A percentile compares a stretch with the other conserved stretches of the same genome.
Conservation (phyloP, 2,888 invertebrate species). For the Eupithecia dodoneata region DNA sequence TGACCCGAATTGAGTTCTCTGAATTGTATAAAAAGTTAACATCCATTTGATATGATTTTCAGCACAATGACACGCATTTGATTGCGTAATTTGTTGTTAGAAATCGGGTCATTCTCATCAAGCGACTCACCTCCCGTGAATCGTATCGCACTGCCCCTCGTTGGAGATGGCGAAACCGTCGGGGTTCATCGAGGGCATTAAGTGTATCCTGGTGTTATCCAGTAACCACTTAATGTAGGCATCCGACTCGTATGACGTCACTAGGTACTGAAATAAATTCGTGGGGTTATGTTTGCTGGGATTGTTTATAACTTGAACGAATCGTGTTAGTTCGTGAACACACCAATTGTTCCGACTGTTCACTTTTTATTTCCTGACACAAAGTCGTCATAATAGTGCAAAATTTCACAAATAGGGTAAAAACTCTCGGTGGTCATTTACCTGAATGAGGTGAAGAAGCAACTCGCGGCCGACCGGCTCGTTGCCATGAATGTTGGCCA, state of each 20-base stretch:
- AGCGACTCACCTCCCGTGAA: slow-evolving; percentile 89
- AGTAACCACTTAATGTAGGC: slow-evolving; percentile 95
- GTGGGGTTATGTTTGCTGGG: background rate
- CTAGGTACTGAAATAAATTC: slow-evolving; percentile 87
- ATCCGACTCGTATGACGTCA: slow-evolving; percentile 92
- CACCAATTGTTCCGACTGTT: background rate
- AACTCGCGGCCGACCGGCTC: slow-evolving; percentile 98
- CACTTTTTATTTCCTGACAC: background rate
- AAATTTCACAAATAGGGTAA: background rate
- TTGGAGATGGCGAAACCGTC: slow-evolving; percentile 97
- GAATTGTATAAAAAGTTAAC: background rate
- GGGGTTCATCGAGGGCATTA: slow-evolving; percentile 99
- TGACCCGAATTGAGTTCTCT: background rate
- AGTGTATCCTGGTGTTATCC: slow-evolving; percentile 97
- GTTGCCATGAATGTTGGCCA: slow-evolving; percentile 99
- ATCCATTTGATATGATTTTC: background rate
- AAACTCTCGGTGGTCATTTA: slow-evolving; percentile 51
- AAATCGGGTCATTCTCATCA: slow-evolving; percentile 39
- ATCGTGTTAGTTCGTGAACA: background rate
- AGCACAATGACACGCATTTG: slow-evolving; percentile 2
- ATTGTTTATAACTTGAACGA: background rate
- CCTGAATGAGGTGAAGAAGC: slow-evolving; percentile 95
- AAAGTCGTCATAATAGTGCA: background rate
- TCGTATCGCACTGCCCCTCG: slow-evolving; percentile 94
- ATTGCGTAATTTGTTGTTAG: slow-evolving; percentile 14